phyloP scores from a whole-genome alignment of 1,140 invertebrate genomes.

The Euglossa dilemma region DNA sequence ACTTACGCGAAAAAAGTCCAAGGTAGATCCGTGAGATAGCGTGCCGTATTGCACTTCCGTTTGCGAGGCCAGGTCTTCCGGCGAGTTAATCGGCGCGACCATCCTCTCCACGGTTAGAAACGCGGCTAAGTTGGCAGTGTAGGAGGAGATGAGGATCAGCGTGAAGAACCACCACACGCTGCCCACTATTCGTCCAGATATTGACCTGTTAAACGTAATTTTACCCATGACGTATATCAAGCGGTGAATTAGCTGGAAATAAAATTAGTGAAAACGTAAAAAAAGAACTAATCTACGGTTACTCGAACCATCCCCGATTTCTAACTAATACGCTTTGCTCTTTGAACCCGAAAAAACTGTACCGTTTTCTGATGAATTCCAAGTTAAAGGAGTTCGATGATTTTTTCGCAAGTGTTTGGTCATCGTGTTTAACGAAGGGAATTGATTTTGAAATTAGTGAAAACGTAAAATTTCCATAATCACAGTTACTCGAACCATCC shows the following conservation, averaged over 20 bases:
- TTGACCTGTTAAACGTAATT: slow-evolving; percentile 85
- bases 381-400: no score
- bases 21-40: slow-evolving; percentile 92
- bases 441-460: no score
- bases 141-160: slow-evolving; percentile 98
- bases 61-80: slow-evolving; percentile 96
- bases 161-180: slow-evolving; percentile 99
- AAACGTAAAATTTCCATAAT: no score
- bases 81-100: slow-evolving; percentile 96
- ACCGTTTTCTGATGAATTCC: no score
- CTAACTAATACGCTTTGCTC: no score
- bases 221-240: background rate
- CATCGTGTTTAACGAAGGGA: no score
- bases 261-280: no score
- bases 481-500: no score
- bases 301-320: no score
- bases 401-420: no score
- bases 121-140: slow-evolving; percentile 98
- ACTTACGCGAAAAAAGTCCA: slow-evolving; percentile 95
- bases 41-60: slow-evolving; percentile 98
- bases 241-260: background rate
- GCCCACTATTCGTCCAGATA: slow-evolving; percentile 96
- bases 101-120: slow-evolving; percentile 97
- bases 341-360: no score
- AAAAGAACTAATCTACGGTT: no score